Evolutionary conservation across 2,113 vertebrate genomes (phyloP).

Genomic region (Serilophus lunatus): DNA sequence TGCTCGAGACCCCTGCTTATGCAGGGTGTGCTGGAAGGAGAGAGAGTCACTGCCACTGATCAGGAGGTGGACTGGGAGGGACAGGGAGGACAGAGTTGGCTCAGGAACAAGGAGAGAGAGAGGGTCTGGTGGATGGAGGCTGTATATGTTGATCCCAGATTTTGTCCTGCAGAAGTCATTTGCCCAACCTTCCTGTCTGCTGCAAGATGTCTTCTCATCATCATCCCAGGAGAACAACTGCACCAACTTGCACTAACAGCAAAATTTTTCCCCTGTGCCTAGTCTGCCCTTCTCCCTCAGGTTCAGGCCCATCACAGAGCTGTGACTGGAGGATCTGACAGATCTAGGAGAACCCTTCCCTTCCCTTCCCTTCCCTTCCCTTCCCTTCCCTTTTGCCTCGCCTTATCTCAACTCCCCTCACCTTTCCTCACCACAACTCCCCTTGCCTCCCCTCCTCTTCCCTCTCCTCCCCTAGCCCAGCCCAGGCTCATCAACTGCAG

Average conservation of each 20-base stretch:
- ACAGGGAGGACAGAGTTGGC: neutral
- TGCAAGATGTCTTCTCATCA: neutral
- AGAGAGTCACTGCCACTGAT: neutral
- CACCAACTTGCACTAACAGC: neutral
- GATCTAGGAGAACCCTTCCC: too few relatives aligned
- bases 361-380: too few relatives aligned
- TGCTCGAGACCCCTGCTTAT: rapidly evolving
- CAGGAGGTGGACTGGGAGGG: neutral
- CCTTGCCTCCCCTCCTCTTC: too few relatives aligned
- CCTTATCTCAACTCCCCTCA: too few relatives aligned
- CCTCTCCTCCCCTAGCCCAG: too few relatives aligned
- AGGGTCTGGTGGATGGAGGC: rapidly evolving
- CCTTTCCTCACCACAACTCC: too few relatives aligned
- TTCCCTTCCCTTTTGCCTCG: too few relatives aligned
- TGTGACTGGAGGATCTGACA: too few relatives aligned
- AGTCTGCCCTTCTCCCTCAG: neutral
- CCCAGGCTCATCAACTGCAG: neutral
- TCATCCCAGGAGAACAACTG: neutral
- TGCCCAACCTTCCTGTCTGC: rapidly evolving
- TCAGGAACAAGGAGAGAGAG: neutral
- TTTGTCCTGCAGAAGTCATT: neutral
- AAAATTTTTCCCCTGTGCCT: neutral
- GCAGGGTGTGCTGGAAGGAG: neutral
- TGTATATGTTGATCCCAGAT: neutral
- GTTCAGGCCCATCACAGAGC: neutral